Percentiles rank a stretch among this genome's conserved stretches.
These are phyloP conservation scores for Pocillopora damicornis DNA, from an alignment of 64 coral and sea anemone genomes.

Conservation along the genomic window DNA sequence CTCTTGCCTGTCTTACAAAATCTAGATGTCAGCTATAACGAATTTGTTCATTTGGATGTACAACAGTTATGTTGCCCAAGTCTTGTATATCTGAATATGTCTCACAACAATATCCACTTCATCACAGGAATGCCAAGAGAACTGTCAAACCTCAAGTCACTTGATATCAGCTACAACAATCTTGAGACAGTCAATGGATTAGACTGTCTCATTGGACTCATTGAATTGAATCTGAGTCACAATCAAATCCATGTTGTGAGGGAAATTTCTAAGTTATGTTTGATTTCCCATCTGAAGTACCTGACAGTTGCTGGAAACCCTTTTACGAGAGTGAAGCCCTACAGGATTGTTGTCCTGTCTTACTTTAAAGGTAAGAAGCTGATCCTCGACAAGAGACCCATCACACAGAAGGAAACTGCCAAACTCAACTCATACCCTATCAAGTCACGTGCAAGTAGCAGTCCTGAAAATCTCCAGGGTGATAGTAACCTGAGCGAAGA, in stretches of 20 bases:
- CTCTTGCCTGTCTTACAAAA: slow-evolving; percentile 74
- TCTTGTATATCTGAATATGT: slow-evolving; percentile 65
- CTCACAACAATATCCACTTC: slow-evolving; percentile 83
- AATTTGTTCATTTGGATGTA: slow-evolving; percentile 82
- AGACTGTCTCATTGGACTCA: slow-evolving; percentile 74
- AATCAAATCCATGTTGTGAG: slow-evolving; percentile 50
- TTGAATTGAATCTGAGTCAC: slow-evolving; percentile 64
- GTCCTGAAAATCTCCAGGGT: slow-evolving; percentile 24
- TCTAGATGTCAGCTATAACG: slow-evolving; percentile 72
- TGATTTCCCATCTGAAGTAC: slow-evolving; percentile 77
- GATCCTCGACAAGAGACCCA: slow-evolving; percentile 71
- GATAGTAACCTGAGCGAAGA: not conserved
- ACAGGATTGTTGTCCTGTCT: slow-evolving; percentile 48
- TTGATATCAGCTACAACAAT: slow-evolving; percentile 73
- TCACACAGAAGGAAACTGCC: slow-evolving; percentile 47
- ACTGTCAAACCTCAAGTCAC: slow-evolving; percentile 73
- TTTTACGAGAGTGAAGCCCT: slow-evolving; percentile 56
- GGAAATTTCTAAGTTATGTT: slow-evolving; percentile 57
- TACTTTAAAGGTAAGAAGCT: slow-evolving; percentile 76
- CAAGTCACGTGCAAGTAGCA: slow-evolving; percentile 46
- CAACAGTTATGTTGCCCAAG: slow-evolving; percentile 69
- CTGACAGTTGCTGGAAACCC: slow-evolving; percentile 57
- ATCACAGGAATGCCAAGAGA: slow-evolving; percentile 68
- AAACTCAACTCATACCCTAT: slow-evolving; percentile 36
- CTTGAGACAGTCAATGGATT: slow-evolving; percentile 69